Evolutionary conservation across 2,113 vertebrate species (phyloP).

Genomic region (Microtus oregoni): DNA sequence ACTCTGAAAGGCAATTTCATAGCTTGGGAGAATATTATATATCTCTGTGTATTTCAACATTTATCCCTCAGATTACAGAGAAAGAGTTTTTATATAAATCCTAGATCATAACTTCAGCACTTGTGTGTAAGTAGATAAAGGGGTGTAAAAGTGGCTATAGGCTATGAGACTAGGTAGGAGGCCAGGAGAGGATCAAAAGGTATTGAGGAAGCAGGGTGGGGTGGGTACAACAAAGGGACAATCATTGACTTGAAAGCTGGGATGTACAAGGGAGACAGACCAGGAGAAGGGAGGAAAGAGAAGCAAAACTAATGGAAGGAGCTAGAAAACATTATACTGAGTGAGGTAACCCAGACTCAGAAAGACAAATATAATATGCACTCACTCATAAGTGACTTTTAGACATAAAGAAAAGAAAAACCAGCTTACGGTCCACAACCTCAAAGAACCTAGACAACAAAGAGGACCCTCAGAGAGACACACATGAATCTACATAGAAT

Average conservation of each 20-base stretch:
- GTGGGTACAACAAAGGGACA: not conserved
- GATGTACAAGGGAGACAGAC: too few species aligned
- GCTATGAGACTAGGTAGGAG: not conserved
- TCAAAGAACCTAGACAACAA: too few species aligned
- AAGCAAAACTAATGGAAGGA: not conserved
- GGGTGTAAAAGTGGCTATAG: not conserved
- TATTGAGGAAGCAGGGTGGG: not conserved
- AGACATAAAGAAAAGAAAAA: too few species aligned
- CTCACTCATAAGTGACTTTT: too few species aligned
- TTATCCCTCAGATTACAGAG: not conserved
- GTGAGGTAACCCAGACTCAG: too few species aligned
- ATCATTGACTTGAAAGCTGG: not conserved
- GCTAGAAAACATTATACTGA: too few species aligned
- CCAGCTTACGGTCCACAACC: too few species aligned
- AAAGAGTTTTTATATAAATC: not conserved
- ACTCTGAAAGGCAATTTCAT: not conserved
- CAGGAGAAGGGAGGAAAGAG: not conserved
- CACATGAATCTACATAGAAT: too few species aligned
- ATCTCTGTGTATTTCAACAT: not conserved
- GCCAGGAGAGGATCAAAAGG: not conserved
- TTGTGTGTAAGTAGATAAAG: not conserved
- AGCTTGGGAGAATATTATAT: conserved; percentile 26
- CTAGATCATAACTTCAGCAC: not conserved
- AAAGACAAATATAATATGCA: too few species aligned
- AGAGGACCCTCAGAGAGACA: too few species aligned